Evolutionary conservation across 53 echinoderm and acorn worm genomes (phyloP), one percentile per base, ranked within the genome.

Genomic region (Stichopus horrens): DNA sequence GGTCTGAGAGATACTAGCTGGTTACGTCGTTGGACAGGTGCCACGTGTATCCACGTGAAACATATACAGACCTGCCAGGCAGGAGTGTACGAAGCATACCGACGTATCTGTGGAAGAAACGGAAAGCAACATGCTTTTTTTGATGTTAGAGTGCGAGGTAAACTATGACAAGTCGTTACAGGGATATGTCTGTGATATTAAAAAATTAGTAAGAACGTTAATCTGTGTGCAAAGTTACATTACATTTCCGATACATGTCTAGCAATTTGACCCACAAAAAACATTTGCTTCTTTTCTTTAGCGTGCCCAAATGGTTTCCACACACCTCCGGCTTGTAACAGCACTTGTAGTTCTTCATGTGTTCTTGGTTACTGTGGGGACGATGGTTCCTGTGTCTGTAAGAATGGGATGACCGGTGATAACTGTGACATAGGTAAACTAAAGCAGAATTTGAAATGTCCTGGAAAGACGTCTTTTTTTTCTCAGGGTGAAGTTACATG

Each of bases 231-330:
- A 37, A 37, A 37, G 37, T 37, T 37, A 37, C 37, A 37, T 37
- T 37, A 37, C 2, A 37, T 37, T 37, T 37, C 2, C 37, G 2
- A 1, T 37, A 37, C 37, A 37, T 37, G 37, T 37, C 37, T 37
- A 37, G 37, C 37, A 37, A 37, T 37, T 37, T 37, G 37, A 2
- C 37, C 37, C 37, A 1, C 37, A 37, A 1, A 37, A 37, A 37
- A 37, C 37, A 1, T 37, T 37, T 37, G 37, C 37, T 37, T 37
- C 37, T 37, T 37, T 37, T 37, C 37, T 37, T 37, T 37, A 75
- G 75, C 75, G 19, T 75, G 75, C 19, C 75, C 75, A 75, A 21
- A 16, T 75, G 75, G 75, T 23, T 75, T 75, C 75, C 75, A 75
- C 75, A 75, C 75, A 13, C 75, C 75, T 75, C 75, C 75, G 75